Percentiles rank a stretch among this genome's conserved stretches.
These are phyloP conservation scores for Leptinotarsa undecemlineata DNA, from an alignment of 1,140 invertebrate species.

Conservation along the genomic window DNA sequence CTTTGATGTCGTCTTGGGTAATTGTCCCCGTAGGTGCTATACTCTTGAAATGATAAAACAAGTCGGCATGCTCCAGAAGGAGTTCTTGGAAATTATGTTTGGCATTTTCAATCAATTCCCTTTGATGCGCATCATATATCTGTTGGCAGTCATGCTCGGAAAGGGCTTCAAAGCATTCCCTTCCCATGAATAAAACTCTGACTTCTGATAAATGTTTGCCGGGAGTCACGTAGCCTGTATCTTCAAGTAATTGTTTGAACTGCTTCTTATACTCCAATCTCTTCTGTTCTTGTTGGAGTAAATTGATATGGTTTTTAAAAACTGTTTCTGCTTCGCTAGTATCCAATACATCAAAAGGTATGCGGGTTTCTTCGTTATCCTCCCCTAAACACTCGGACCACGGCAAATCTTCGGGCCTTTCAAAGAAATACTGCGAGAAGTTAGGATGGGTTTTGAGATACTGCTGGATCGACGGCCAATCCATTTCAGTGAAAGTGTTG, in stretches of 20 bases:
- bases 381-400: slow-evolving; percentile 79
- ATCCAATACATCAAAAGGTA: slow-evolving; percentile 90
- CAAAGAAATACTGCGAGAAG: slow-evolving; percentile 89
- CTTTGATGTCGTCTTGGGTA: slow-evolving; percentile 91
- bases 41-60: slow-evolving; percentile 93
- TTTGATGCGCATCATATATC: slow-evolving; percentile 94
- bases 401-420: slow-evolving; percentile 74
- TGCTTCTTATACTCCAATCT: slow-evolving; percentile 91
- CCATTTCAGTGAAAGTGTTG: slow-evolving; percentile 74
- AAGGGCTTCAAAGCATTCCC: slow-evolving; percentile 92
- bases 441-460: slow-evolving; percentile 85
- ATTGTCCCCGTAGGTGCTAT: slow-evolving; percentile 87
- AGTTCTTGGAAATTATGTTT: slow-evolving; percentile 94
- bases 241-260: slow-evolving; percentile 91
- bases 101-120: slow-evolving; percentile 87
- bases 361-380: slow-evolving; percentile 69
- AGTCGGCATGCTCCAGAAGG: slow-evolving; percentile 88
- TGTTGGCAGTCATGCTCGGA: slow-evolving; percentile 87
- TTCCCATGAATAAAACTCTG: slow-evolving; percentile 90
- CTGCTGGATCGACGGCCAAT: slow-evolving; percentile 83
- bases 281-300: slow-evolving; percentile 86
- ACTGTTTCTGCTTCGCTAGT: slow-evolving; percentile 88
- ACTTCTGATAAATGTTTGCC: slow-evolving; percentile 92
- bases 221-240: slow-evolving; percentile 91
- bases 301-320: slow-evolving; percentile 89